Evolutionary conservation across 92 coral and sea anemone genomes (phyloP).

Genomic region (Palythoa caribaeorum): DNA sequence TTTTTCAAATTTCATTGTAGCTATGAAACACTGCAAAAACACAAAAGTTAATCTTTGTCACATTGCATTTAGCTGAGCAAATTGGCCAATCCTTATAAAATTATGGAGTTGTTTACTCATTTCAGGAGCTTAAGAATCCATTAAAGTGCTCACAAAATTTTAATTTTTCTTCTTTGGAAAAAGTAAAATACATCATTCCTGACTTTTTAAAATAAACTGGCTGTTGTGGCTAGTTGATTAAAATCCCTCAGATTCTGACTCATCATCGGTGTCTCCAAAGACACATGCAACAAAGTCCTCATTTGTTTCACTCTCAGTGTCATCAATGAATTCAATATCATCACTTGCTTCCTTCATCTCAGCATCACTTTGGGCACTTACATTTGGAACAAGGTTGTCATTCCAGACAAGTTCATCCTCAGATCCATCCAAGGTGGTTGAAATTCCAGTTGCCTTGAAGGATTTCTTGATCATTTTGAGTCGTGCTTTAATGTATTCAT

Average conservation of each 20-base stretch:
- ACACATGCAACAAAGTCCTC: background rate
- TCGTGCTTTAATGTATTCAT: background rate
- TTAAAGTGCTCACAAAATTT: too few species aligned
- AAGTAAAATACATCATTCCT: too few species aligned
- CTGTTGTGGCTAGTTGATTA: background rate
- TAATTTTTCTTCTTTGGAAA: too few species aligned
- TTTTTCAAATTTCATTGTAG: too few species aligned
- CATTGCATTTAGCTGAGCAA: too few species aligned
- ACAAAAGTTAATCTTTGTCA: too few species aligned
- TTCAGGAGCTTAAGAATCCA: too few species aligned
- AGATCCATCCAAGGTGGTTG: slow-evolving; percentile 24
- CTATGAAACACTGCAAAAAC: too few species aligned
- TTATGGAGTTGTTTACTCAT: too few species aligned
- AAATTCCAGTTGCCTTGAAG: slow-evolving; percentile 36
- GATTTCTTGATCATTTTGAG: background rate
- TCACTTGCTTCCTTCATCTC: background rate
- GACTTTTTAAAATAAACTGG: background rate
- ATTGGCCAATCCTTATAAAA: too few species aligned
- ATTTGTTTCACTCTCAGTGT: background rate
- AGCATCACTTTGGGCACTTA: background rate
- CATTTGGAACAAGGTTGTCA: background rate
- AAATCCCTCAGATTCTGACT: background rate
- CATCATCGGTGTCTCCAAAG: background rate
- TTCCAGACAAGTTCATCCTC: slow-evolving; percentile 1
- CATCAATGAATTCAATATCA: background rate